Conservation (phyloP, 2,113 vertebrate genomes). For the Stigmatopora argus region DNA sequence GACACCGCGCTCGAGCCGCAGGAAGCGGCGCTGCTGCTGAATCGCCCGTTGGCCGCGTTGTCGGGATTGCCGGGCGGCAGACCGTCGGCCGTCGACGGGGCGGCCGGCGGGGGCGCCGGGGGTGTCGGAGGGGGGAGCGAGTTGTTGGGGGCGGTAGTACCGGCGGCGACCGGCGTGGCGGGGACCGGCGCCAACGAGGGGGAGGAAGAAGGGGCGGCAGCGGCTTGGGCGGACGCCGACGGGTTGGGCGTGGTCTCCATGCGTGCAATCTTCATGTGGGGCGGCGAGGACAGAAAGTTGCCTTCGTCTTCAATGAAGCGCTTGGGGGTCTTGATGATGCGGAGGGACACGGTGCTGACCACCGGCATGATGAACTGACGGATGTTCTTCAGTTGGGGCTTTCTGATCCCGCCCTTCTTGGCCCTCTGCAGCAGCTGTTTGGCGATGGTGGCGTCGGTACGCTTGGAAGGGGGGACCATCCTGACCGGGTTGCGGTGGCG, state of each 20-base stretch:
- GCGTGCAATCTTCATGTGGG: slow-evolving; percentile 86
- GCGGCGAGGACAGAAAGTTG: slow-evolving; percentile 72
- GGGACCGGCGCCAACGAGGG: slow-evolving; percentile 45
- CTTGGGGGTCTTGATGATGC: slow-evolving; percentile 96
- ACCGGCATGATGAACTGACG: slow-evolving; percentile 98
- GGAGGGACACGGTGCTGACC: slow-evolving; percentile 91
- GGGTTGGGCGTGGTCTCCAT: slow-evolving; percentile 73
- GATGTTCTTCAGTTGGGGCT: slow-evolving; percentile 95
- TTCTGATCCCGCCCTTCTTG: slow-evolving; percentile 89
- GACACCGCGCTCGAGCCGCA: slow-evolving; percentile 93
- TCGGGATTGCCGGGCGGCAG: slow-evolving; percentile 68
- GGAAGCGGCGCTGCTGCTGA: slow-evolving; percentile 83
- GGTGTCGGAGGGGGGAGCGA: slow-evolving; percentile 60
- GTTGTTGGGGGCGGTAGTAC: slow-evolving; percentile 39
- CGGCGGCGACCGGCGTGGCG: slow-evolving; percentile 34
- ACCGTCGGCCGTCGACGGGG: slow-evolving; percentile 36
- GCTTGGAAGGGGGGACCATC: slow-evolving; percentile 90
- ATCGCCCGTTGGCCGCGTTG: slow-evolving; percentile 77
- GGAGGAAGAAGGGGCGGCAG: slow-evolving; percentile 42
- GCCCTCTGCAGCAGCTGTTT: slow-evolving; percentile 94
- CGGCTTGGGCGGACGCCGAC: slow-evolving; percentile 46
- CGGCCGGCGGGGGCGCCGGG: slow-evolving; percentile 44
- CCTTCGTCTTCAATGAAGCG: slow-evolving; percentile 96
- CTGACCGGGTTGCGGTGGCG: slow-evolving; percentile 89
- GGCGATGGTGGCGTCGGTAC: slow-evolving; percentile 90